These are phyloP conservation scores for human (Homo sapiens) DNA, from an alignment of 2,113 vertebrate species.

Conservation along the genomic window DNA sequence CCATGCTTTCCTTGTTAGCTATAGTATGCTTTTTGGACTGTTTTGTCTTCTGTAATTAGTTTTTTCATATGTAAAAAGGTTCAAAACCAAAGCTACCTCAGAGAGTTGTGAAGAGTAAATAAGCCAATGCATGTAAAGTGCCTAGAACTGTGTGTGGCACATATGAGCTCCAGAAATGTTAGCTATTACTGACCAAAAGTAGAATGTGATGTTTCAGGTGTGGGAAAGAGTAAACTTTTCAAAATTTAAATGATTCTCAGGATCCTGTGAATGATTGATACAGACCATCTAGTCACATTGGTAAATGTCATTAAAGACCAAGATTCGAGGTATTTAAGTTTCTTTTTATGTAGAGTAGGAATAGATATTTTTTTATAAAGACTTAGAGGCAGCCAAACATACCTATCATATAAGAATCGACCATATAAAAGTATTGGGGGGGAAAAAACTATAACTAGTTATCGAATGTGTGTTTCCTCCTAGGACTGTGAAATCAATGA, in stretches of 20 bases:
- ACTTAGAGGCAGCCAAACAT: background rate
- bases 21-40: background rate
- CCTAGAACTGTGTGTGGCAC: background rate
- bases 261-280: background rate
- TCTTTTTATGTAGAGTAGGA: background rate
- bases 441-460: background rate
- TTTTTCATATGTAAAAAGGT: background rate
- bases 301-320: background rate
- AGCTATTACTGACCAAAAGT: conserved; percentile 24
- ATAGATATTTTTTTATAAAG: background rate
- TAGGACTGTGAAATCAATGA: background rate
- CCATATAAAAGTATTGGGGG: background rate
- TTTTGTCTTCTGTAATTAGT: background rate
- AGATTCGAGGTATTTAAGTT: background rate
- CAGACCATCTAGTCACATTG: background rate
- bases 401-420: background rate
- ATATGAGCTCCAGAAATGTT: conserved; percentile 25
- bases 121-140: background rate
- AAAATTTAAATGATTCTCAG: background rate
- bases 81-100: background rate
- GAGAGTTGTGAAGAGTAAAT: background rate
- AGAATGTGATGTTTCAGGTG: background rate
- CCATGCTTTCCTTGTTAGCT: background rate
- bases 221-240: background rate
- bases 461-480: background rate